Conservation (phyloP, 2,888 invertebrate genomes). For the Brassicogethes aeneus region DNA sequence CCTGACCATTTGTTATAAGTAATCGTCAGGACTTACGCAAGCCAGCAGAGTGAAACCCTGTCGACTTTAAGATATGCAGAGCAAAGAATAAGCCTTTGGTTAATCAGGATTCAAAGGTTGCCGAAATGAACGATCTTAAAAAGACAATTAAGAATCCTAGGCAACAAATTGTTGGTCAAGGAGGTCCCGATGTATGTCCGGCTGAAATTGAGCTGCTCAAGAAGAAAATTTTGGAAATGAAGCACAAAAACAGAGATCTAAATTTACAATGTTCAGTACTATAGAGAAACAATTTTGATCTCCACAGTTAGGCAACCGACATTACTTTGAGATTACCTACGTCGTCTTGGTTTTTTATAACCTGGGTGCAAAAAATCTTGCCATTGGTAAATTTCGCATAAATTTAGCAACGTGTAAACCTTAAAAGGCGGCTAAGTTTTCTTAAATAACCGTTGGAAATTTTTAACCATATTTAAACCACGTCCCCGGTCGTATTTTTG, state of each 20-base stretch:
- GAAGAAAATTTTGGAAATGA: conserved; percentile 47
- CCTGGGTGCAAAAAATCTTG: too few species aligned
- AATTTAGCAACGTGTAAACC: too few species aligned
- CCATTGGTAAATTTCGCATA: too few species aligned
- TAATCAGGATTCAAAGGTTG: conserved; percentile 73
- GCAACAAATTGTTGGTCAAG: conserved; percentile 51
- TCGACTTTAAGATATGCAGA: conserved; percentile 87
- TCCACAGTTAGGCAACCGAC: too few species aligned
- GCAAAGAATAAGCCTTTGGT: conserved; percentile 82
- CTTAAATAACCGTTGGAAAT: too few species aligned
- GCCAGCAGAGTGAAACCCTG: conserved; percentile 78
- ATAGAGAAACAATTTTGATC: too few species aligned
- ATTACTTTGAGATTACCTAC: too few species aligned
- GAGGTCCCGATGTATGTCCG: conserved; percentile 28
- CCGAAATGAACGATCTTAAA: conserved; percentile 69
- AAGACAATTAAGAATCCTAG: conserved; percentile 63
- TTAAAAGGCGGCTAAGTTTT: too few species aligned
- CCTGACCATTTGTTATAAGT: conserved; percentile 90
- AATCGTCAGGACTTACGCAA: too few species aligned
- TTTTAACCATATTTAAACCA: too few species aligned
- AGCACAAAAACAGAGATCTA: conserved; percentile 54
- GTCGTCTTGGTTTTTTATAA: too few species aligned
- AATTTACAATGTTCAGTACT: conserved; percentile 58
- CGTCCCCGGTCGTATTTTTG: too few species aligned
- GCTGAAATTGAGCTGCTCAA: conserved; percentile 43